A percentile compares a stretch with the other conserved stretches of the same genome.
Evolutionary conservation across 2,888 invertebrate genomes (phyloP).

Genomic region (Atherix ibis): DNA sequence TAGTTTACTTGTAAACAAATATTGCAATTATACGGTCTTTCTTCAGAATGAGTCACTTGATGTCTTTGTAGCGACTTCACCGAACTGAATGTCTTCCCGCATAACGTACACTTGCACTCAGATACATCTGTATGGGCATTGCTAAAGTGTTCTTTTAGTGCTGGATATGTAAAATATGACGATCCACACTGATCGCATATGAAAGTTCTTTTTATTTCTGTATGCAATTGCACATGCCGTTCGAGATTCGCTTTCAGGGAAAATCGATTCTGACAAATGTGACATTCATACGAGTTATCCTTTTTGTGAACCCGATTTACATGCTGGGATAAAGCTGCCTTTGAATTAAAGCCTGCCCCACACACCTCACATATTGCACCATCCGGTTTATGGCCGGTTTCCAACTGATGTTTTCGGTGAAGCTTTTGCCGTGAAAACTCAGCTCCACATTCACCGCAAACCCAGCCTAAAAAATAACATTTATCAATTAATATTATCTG

Average conservation of each 20-base stretch:
- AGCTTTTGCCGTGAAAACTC: conserved; percentile 29
- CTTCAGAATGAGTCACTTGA: conserved; percentile 32
- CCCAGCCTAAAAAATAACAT: conserved; percentile 19
- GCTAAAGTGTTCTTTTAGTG: conserved; percentile 30
- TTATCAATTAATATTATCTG: background rate
- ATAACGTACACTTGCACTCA: conserved; percentile 29
- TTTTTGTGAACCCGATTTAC: conserved; percentile 30
- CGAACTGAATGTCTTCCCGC: conserved; percentile 29
- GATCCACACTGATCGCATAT: conserved; percentile 32
- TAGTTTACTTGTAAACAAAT: conserved; percentile 27
- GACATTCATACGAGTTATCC: conserved; percentile 32
- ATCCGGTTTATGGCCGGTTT: conserved; percentile 30
- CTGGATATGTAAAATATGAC: conserved; percentile 32
- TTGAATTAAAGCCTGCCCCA: conserved; percentile 29
- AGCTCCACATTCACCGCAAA: conserved; percentile 28
- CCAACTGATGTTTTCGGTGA: conserved; percentile 29
- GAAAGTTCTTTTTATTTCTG: conserved; percentile 31
- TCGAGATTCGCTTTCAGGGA: conserved; percentile 31
- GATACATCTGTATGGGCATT: conserved; percentile 30
- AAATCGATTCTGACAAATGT: conserved; percentile 32
- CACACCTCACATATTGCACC: conserved; percentile 33
- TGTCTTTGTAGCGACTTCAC: conserved; percentile 29
- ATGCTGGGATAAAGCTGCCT: conserved; percentile 31
- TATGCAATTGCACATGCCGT: conserved; percentile 31
- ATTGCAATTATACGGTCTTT: conserved; percentile 29